These are phyloP conservation scores for Apamea epomidion DNA, from an alignment of 2,888 invertebrate genomes.

Conservation along the genomic window DNA sequence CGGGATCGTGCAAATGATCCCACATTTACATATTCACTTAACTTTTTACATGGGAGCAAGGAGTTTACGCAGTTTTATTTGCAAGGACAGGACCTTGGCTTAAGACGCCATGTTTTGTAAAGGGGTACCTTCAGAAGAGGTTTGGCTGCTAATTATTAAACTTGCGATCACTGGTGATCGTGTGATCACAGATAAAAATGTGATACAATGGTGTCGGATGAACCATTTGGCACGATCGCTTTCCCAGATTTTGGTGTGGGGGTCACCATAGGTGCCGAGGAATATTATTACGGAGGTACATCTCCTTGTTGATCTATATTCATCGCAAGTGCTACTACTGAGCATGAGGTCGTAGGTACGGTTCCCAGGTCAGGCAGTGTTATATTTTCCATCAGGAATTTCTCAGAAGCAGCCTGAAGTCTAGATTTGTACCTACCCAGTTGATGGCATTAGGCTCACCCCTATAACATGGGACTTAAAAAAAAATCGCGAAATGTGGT, in stretches of 20 bases:
- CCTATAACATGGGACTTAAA: no score
- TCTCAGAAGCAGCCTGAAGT: no score
- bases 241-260: neutral
- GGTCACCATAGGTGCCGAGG: neutral
- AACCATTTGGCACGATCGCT: neutral
- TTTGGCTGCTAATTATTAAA: neutral
- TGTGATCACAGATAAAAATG: neutral
- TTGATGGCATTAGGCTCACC: no score
- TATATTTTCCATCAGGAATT: no score
- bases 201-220: neutral
- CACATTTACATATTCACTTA: slow-evolving; percentile 65
- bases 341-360: no score
- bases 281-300: no score
- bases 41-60: slow-evolving; percentile 48
- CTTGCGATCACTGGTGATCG: neutral
- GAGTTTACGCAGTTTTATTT: slow-evolving; percentile 18
- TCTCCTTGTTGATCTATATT: no score
- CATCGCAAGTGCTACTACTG: no score
- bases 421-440: no score
- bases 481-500: no score
- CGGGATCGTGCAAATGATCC: slow-evolving; percentile 44
- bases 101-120: neutral
- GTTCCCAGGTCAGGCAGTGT: no score
- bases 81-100: slow-evolving; percentile 1
- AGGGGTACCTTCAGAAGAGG: neutral